A percentile compares a stretch with the other conserved stretches of the same genome.
phyloP scores from a whole-genome alignment of 92 coral and sea anemone species.

The Zoanthus sansibaricus region DNA sequence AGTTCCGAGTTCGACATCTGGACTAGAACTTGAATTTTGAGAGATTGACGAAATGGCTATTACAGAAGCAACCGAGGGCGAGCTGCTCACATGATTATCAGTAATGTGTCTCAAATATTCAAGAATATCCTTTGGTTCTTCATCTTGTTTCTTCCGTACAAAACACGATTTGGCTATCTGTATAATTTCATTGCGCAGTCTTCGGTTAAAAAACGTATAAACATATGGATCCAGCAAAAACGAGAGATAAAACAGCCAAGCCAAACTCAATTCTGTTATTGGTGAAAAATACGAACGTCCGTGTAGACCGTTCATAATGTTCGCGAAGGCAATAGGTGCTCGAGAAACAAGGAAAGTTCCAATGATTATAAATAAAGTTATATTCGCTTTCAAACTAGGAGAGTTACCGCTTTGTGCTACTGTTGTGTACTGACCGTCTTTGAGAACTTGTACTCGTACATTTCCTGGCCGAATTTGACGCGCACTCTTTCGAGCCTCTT shows the following conservation, averaged over 20 bases:
- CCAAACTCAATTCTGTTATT: conserved; percentile 50
- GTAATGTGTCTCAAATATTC: conserved; percentile 80
- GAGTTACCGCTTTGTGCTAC: conserved; percentile 60
- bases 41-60: background rate
- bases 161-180: conserved; percentile 43
- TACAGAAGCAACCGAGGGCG: conserved; percentile 24
- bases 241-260: conserved; percentile 66
- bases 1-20: background rate
- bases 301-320: conserved; percentile 58
- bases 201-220: conserved; percentile 74
- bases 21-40: background rate
- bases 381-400: conserved; percentile 61
- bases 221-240: conserved; percentile 65
- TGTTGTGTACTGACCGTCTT: conserved; percentile 81
- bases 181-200: conserved; percentile 76
- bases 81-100: conserved; percentile 45
- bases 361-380: conserved; percentile 66
- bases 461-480: conserved; percentile 86
- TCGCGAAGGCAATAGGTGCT: conserved; percentile 66
- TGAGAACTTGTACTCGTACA: conserved; percentile 68
- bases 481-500: conserved; percentile 82
- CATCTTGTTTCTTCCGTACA: conserved; percentile 42
- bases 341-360: conserved; percentile 76
- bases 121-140: conserved; percentile 86
- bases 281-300: conserved; percentile 68